Evolutionary conservation across 2,888 invertebrate species (phyloP).

Genomic region (Trisateles emortualis): DNA sequence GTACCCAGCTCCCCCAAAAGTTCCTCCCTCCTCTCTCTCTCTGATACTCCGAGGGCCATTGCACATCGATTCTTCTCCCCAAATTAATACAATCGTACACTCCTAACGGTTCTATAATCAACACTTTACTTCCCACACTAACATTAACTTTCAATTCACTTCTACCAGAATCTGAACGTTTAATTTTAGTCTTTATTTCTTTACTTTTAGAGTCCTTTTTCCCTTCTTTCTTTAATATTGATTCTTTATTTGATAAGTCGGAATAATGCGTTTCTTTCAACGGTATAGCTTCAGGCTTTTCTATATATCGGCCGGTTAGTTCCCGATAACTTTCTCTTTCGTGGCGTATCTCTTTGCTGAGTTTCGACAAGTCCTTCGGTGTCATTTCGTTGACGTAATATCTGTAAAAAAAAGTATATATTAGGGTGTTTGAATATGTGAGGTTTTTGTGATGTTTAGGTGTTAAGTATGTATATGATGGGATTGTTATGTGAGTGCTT

Average conservation of each 20-base stretch:
- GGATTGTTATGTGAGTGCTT: too few species aligned
- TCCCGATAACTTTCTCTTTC: conserved; percentile 82
- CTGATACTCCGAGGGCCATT: conserved; percentile 97
- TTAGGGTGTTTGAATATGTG: background rate
- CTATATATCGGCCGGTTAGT: conserved; percentile 79
- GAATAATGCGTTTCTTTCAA: conserved; percentile 74
- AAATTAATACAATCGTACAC: conserved; percentile 97
- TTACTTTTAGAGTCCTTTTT: conserved; percentile 73
- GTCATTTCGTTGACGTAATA: conserved; percentile 79
- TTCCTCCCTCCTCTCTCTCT: conserved; percentile 94
- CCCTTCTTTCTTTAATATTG: conserved; percentile 64
- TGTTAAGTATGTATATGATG: too few species aligned
- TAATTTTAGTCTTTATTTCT: conserved; percentile 79
- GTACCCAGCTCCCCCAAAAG: conserved; percentile 96
- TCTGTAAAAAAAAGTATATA: conserved; percentile 47
- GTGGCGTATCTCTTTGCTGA: conserved; percentile 81
- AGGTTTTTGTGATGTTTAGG: too few species aligned
- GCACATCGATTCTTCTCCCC: conserved; percentile 96
- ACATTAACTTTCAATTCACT: conserved; percentile 77
- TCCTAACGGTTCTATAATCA: conserved; percentile 80
- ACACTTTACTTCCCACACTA: conserved; percentile 78
- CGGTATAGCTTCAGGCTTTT: conserved; percentile 71
- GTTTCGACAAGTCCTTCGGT: conserved; percentile 79
- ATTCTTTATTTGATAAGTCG: conserved; percentile 71
- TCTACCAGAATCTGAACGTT: conserved; percentile 75